phyloP scores from a whole-genome alignment of 2,797 vertebrate genomes.

The Remorina albescens region DNA sequence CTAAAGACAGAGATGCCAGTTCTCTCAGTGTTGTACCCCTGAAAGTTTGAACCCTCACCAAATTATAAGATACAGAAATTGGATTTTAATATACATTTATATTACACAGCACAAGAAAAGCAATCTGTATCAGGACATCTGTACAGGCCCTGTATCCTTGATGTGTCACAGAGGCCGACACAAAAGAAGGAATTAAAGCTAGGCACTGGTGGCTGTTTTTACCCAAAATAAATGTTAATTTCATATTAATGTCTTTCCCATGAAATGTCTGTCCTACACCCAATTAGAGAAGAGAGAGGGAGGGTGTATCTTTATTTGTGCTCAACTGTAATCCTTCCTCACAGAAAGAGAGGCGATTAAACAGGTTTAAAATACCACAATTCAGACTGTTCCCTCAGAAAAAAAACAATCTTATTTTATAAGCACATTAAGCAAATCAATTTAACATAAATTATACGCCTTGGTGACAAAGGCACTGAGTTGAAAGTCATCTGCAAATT shows the following conservation, averaged over 20 bases:
- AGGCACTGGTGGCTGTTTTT: slow-evolving; percentile 52
- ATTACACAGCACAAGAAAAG: slow-evolving; percentile 21
- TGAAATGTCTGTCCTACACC: slow-evolving; percentile 74
- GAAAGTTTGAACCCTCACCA: slow-evolving; percentile 15
- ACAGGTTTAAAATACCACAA: slow-evolving; percentile 87
- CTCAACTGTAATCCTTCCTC: slow-evolving; percentile 82
- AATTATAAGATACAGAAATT: slow-evolving; percentile 11
- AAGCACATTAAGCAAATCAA: slow-evolving; percentile 91
- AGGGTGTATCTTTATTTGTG: slow-evolving; percentile 80
- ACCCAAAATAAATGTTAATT: slow-evolving; percentile 76
- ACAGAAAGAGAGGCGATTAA: slow-evolving; percentile 84
- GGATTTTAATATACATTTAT: slow-evolving; percentile 17
- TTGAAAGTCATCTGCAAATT: slow-evolving; percentile 87
- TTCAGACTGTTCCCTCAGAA: slow-evolving; percentile 80
- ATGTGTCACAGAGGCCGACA: slow-evolving; percentile 29
- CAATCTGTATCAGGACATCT: neutral
- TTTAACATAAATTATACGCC: slow-evolving; percentile 90
- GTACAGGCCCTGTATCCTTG: slow-evolving; percentile 1
- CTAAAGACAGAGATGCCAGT: neutral
- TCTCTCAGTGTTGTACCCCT: slow-evolving; percentile 17
- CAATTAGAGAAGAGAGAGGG: slow-evolving; percentile 78
- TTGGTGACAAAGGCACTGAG: slow-evolving; percentile 81
- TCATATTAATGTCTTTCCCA: slow-evolving; percentile 74
- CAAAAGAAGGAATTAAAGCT: slow-evolving; percentile 47
- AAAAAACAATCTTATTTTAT: slow-evolving; percentile 83